These are phyloP conservation scores for Buceros bicornis DNA, from an alignment of 2,797 vertebrate species.

Conservation along the genomic window DNA sequence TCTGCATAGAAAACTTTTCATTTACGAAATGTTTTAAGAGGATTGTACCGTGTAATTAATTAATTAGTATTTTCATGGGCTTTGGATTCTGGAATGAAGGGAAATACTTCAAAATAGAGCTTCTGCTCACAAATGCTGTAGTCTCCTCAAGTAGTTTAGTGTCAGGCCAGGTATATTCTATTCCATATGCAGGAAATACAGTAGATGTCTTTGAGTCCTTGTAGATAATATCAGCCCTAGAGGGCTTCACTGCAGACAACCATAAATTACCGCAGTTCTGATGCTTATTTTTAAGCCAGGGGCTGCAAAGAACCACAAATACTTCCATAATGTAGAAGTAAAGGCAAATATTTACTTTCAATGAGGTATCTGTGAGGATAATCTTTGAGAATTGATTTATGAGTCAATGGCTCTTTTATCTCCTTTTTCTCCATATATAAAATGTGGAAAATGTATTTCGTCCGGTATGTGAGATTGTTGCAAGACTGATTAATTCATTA, in stretches of 20 bases:
- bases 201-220: not conserved
- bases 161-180: not conserved
- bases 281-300: not conserved
- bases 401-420: not conserved
- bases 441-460: not conserved
- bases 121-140: not conserved
- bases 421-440: not conserved
- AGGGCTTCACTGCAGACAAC: not conserved
- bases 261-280: not conserved
- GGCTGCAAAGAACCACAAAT: not conserved
- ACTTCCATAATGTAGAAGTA: not conserved
- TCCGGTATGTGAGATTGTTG: rapidly evolving
- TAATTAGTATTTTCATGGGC: not conserved
- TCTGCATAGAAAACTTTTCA: not conserved
- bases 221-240: not conserved
- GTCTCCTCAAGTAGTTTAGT: not conserved
- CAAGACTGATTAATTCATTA: not conserved
- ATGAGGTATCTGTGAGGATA: not conserved
- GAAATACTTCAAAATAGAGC: not conserved
- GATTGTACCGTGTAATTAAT: not conserved
- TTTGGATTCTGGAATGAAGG: not conserved
- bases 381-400: not conserved
- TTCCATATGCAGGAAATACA: not conserved
- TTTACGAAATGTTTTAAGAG: not conserved
- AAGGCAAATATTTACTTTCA: not conserved